phyloP scores from a whole-genome alignment of 2,888 invertebrate genomes.

The Oscheius sp. region DNA sequence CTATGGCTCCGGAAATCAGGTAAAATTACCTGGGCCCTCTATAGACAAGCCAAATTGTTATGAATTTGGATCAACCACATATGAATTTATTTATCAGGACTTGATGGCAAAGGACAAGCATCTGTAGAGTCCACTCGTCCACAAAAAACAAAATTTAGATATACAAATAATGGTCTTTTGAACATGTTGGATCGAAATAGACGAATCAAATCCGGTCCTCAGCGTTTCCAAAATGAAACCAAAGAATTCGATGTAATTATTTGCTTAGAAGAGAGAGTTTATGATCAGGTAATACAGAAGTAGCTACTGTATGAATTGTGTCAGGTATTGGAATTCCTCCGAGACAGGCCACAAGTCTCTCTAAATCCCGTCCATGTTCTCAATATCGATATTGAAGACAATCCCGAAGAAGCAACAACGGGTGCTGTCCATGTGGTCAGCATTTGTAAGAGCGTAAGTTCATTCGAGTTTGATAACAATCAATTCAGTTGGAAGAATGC shows the following conservation, averaged over 20 bases:
- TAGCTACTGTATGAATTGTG: background rate
- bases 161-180: slow-evolving; percentile 95
- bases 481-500: slow-evolving; percentile 81
- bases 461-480: background rate
- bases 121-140: slow-evolving; percentile 53
- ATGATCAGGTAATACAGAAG: slow-evolving; percentile 98
- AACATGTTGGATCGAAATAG: slow-evolving; percentile 97
- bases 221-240: slow-evolving; percentile 87
- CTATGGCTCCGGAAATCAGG: slow-evolving; percentile 76
- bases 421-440: slow-evolving; percentile 98
- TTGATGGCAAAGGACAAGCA: slow-evolving; percentile 52
- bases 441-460: slow-evolving; percentile 83
- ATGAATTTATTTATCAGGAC: slow-evolving; percentile 59
- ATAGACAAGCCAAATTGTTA: slow-evolving; percentile 72
- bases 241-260: slow-evolving; percentile 94
- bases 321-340: slow-evolving; percentile 72
- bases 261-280: slow-evolving; percentile 96
- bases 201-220: slow-evolving; percentile 90
- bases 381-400: slow-evolving; percentile 98
- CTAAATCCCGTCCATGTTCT: slow-evolving; percentile 89
- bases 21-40: slow-evolving; percentile 93
- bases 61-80: slow-evolving; percentile 57
- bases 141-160: slow-evolving; percentile 73
- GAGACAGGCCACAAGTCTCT: slow-evolving; percentile 81
- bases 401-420: slow-evolving; percentile 97